Conservation (phyloP, 1,140 invertebrate species). For the Zaprionus inermis region DNA sequence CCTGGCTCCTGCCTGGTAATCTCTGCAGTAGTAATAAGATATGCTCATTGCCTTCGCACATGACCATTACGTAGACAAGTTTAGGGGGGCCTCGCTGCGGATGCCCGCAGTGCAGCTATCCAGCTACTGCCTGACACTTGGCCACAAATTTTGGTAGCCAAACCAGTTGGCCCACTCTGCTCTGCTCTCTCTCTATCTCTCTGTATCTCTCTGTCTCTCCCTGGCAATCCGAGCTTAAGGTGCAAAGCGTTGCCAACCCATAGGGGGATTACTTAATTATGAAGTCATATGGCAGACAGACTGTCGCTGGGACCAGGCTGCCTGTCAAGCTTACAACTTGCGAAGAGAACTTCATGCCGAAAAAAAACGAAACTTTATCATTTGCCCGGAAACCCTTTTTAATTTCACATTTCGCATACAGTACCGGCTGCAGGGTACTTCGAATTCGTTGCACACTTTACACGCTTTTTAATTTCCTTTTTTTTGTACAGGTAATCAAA, state of each 20-base stretch:
- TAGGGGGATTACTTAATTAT: conserved; percentile 78
- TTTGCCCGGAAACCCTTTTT: conserved; percentile 24
- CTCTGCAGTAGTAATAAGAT: conserved; percentile 78
- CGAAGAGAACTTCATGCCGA: conserved; percentile 5
- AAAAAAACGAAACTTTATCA: conserved; percentile 39
- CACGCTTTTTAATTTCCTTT: background rate
- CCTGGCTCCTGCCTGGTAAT: conserved; percentile 23
- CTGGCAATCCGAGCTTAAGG: conserved; percentile 62
- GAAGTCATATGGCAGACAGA: conserved; percentile 52
- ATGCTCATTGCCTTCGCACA: conserved; percentile 58
- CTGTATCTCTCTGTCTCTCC: conserved; percentile 3
- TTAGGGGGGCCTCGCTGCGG: conserved; percentile 42
- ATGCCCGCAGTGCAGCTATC: conserved; percentile 62
- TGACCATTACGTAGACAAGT: conserved; percentile 46
- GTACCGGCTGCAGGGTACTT: background rate
- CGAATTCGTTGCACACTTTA: background rate
- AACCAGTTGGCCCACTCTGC: conserved; percentile 66
- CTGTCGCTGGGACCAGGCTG: background rate
- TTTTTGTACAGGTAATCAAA: background rate
- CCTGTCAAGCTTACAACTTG: conserved; percentile 10
- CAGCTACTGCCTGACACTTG: conserved; percentile 59
- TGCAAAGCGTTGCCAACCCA: conserved; percentile 58
- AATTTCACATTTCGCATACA: conserved; percentile 18
- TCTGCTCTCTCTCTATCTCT: background rate
- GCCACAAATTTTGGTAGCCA: conserved; percentile 54